A percentile compares a stretch with the other conserved stretches of the same genome.
These are phyloP conservation scores for Malaclemys terrapin DNA, from an alignment of 2,113 vertebrate genomes.

Conservation along the genomic window DNA sequence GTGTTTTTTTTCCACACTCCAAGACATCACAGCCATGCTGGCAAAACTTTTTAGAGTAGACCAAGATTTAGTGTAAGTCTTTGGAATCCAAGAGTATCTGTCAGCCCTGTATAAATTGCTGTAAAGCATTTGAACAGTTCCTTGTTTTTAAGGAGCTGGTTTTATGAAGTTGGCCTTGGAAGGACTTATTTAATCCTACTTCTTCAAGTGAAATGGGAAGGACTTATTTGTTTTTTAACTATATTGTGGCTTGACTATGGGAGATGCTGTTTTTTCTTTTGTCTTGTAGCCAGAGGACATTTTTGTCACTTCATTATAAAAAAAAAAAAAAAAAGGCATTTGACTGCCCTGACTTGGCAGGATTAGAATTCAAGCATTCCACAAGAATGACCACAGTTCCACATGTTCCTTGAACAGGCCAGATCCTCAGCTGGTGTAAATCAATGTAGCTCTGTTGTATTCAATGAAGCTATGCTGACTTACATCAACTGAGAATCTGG, in stretches of 20 bases:
- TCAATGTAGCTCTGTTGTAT: background rate
- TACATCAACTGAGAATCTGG: background rate
- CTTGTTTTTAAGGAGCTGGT: constrained; percentile 45
- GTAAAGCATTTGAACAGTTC: constrained; percentile 36
- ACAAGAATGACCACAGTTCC: background rate
- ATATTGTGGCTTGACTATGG: background rate
- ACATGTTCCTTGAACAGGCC: background rate
- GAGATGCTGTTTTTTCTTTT: constrained; percentile 10
- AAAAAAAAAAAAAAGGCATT: background rate
- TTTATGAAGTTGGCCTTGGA: constrained; percentile 70
- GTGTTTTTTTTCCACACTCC: background rate
- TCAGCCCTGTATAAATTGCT: constrained; percentile 23
- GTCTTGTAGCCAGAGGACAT: background rate
- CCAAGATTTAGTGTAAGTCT: background rate
- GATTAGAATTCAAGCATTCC: background rate
- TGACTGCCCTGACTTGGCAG: background rate
- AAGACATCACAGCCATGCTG: background rate
- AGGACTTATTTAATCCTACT: background rate
- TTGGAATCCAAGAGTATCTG: constrained; percentile 25
- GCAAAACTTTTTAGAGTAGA: background rate
- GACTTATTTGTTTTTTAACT: constrained; percentile 14
- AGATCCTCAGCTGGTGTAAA: background rate
- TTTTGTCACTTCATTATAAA: constrained; percentile 11
- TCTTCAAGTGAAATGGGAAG: constrained; percentile 41
- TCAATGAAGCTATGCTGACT: background rate